These are phyloP conservation scores for Nylanderia fulva DNA, from an alignment of 1,140 invertebrate genomes.

Conservation along the genomic window DNA sequence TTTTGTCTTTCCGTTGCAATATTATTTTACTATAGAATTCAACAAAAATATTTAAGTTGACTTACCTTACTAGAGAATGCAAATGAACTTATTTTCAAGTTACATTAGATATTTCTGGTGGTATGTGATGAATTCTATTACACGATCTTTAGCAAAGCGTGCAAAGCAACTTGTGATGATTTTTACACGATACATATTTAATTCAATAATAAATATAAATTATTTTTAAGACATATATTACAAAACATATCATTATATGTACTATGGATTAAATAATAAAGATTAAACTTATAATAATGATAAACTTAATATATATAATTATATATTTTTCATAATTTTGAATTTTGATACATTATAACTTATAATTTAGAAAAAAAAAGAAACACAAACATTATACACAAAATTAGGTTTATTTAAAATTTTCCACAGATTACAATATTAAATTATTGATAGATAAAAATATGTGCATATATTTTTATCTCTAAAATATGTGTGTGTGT, in stretches of 20 bases:
- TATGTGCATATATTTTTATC: no score
- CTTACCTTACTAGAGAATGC: conserved; percentile 40
- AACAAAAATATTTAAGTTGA: not conserved
- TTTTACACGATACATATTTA: conserved; percentile 4
- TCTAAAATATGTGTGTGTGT: no score
- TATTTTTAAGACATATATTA: not conserved
- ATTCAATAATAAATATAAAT: not conserved
- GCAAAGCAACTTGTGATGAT: conserved; percentile 39
- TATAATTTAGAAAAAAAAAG: conserved; percentile 44
- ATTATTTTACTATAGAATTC: conserved; percentile 6
- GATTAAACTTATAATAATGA: not conserved
- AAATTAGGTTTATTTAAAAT: conserved; percentile 41
- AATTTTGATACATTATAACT: conserved; percentile 10
- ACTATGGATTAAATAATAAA: not conserved
- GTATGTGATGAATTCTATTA: conserved; percentile 18
- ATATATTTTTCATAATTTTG: not conserved
- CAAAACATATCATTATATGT: not conserved
- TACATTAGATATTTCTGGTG: not conserved
- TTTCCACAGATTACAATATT: not conserved
- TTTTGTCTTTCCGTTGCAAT: not conserved
- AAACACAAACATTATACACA: conserved; percentile 12
- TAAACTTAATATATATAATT: no score
- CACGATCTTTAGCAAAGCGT: conserved; percentile 39
- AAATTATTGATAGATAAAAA: not conserved
- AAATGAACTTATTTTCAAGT: conserved; percentile 11